These are phyloP conservation scores for Nematolebias whitei DNA, from an alignment of 2,113 vertebrate genomes.

Conservation along the genomic window DNA sequence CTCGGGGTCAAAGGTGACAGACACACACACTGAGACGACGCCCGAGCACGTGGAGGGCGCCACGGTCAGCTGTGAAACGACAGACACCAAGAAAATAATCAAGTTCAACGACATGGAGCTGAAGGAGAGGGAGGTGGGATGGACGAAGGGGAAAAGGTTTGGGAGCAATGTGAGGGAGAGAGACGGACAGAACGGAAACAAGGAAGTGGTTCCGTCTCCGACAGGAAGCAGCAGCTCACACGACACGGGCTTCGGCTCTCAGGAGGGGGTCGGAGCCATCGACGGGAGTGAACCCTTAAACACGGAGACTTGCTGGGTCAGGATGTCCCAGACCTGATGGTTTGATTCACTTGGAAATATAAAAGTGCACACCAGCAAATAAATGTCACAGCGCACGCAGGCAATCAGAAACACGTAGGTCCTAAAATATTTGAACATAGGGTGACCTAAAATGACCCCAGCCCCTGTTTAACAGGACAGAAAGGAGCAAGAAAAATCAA, in stretches of 20 bases:
- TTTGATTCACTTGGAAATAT: neutral
- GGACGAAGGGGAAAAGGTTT: slow-evolving; percentile 28
- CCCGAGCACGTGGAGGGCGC: neutral
- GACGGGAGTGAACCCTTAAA: slow-evolving; percentile 29
- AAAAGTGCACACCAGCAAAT: neutral
- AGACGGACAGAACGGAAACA: slow-evolving; percentile 9
- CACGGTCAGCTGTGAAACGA: slow-evolving; percentile 3
- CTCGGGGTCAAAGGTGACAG: neutral
- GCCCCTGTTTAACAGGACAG: too few relatives aligned
- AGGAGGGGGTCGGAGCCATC: slow-evolving; percentile 51
- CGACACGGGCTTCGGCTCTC: slow-evolving; percentile 79
- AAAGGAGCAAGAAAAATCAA: too few relatives aligned
- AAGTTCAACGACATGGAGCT: slow-evolving; percentile 49
- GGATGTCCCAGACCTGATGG: too few relatives aligned
- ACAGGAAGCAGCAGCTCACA: slow-evolving; percentile 74
- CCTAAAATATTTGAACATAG: too few relatives aligned
- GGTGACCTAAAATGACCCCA: too few relatives aligned
- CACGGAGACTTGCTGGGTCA: neutral
- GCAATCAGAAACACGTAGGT: too few relatives aligned
- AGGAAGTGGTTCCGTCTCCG: slow-evolving; percentile 62
- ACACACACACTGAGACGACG: slow-evolving; percentile 5
- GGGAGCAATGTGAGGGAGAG: slow-evolving; percentile 29
- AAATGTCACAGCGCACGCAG: neutral
- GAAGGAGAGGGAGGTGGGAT: slow-evolving; percentile 35
- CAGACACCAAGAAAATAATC: slow-evolving; percentile 12